phyloP scores from a whole-genome alignment of 2,797 vertebrate genomes.

The Scomberomorus guttatus region DNA sequence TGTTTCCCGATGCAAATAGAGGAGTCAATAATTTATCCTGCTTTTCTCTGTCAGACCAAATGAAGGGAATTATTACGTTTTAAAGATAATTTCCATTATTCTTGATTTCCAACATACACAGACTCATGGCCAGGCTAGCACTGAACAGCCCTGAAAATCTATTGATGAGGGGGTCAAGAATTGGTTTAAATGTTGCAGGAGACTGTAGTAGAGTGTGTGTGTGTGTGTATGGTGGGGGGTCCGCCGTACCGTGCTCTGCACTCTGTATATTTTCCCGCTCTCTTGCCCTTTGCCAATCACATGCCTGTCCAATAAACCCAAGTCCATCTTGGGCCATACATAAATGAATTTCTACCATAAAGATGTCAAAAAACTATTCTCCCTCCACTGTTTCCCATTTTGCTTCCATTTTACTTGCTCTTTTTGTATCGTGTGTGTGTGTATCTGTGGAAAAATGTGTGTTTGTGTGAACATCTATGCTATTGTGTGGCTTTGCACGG shows the following conservation, averaged over 20 bases:
- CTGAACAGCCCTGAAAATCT: too few species aligned
- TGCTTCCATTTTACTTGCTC: constrained; percentile 42
- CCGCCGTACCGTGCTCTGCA: too few species aligned
- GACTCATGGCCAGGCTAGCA: not conserved
- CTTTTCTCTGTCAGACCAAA: too few species aligned
- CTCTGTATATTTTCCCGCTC: too few species aligned
- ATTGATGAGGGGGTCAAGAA: too few species aligned
- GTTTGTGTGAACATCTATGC: constrained; percentile 40
- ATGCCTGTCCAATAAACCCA: constrained; percentile 21
- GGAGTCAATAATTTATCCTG: not conserved
- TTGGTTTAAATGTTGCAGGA: too few species aligned
- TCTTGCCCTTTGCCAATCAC: too few species aligned
- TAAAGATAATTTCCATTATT: too few species aligned
- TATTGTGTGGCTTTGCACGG: constrained; percentile 53
- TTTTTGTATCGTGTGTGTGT: constrained; percentile 44
- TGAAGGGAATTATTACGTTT: too few species aligned
- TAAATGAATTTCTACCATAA: constrained; percentile 67
- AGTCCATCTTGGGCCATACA: constrained; percentile 52
- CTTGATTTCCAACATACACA: too few species aligned
- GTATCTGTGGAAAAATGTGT: constrained; percentile 21
- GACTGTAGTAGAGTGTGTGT: too few species aligned
- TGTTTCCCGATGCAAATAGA: constrained; percentile 47
- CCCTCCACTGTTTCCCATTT: constrained; percentile 51
- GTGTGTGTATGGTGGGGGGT: too few species aligned
- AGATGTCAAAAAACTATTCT: constrained; percentile 58